These are phyloP conservation scores for Guaruba guarouba DNA, from an alignment of 2,113 vertebrate genomes.

Conservation along the genomic window DNA sequence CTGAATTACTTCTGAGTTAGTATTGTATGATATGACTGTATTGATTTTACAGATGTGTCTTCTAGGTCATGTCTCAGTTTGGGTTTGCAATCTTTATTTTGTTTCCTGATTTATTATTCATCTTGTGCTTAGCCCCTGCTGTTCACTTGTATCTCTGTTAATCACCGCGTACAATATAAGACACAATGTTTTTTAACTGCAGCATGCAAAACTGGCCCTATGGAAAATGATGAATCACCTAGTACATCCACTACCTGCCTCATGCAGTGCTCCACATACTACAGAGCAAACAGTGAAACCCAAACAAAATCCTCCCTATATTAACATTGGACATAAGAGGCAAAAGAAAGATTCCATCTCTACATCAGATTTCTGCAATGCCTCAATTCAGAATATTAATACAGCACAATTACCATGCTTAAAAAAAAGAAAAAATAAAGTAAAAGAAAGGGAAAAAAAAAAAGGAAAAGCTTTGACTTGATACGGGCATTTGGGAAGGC, in stretches of 20 bases:
- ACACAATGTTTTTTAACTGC: neutral
- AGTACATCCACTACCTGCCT: neutral
- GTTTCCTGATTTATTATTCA: neutral
- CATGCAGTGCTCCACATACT: neutral
- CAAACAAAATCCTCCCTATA: neutral
- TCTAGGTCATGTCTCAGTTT: neutral
- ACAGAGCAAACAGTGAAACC: neutral
- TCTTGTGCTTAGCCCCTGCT: neutral
- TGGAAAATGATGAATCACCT: neutral
- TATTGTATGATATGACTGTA: neutral
- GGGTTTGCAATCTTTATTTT: neutral
- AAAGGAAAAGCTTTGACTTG: neutral
- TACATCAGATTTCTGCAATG: neutral
- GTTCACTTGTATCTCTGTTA: neutral
- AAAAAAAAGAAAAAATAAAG: neutral
- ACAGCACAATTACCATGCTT: neutral
- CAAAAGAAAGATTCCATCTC: neutral
- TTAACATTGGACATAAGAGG: neutral
- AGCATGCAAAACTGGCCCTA: neutral
- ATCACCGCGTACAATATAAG: neutral
- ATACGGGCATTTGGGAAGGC: neutral
- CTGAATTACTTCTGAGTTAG: neutral
- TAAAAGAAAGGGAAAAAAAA: neutral
- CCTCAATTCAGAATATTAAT: neutral
- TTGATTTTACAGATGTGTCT: constrained; percentile 11